Base-by-base conservation (phyloP, 2,888 invertebrate genomes). In the Dynastes grantii region DNA sequence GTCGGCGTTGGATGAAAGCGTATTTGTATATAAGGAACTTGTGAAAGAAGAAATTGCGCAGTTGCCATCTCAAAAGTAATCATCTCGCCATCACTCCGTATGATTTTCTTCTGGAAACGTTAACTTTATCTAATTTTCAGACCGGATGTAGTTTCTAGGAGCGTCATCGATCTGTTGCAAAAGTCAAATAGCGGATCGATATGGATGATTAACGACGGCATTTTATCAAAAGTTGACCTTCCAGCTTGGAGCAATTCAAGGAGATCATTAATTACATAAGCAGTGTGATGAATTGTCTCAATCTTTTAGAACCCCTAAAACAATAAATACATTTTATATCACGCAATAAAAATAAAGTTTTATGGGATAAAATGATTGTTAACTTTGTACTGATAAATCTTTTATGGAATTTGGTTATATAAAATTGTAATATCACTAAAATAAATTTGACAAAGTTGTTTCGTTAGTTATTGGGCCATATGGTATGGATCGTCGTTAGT, bases 141-240 rank as follows among this genome's bases (percentile, higher is more conserved):
- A 40, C 22, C 58, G 9, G 58, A 40, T n/a, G 27, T 9, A 5
- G 73, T 73, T 16, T 58, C 58, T n/a, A 73, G 58, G 29, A 73
- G 73, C 37, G 58, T 73, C n/a, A 37, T 73, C 9, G 16, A 73
- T n/a, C 9, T 73, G 22, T 37, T 73, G 37, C 37, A 40, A 58
- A 73, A 58, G n/a, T 37, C 37, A 11, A 58, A 73, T 16, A 37
- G 29, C 37, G 73, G 73, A 22, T 37, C 73, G 58, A 22, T 73
- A 22, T 73, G 73, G 73, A 4, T 40, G 37, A 61, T 73, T 27
- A 37, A 73, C 11, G 55, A 73, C 4, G 40, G 32, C 11, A 55
- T 73, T 40, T 45, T 73, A 22, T 61, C 58, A 37, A 73, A 73
- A 4, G 22, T 40, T 73, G 22, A 58, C 22, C 58, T 58, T 58